Evolutionary conservation across 2,888 invertebrate species (phyloP).

Genomic region (Plagiodera versicolora): DNA sequence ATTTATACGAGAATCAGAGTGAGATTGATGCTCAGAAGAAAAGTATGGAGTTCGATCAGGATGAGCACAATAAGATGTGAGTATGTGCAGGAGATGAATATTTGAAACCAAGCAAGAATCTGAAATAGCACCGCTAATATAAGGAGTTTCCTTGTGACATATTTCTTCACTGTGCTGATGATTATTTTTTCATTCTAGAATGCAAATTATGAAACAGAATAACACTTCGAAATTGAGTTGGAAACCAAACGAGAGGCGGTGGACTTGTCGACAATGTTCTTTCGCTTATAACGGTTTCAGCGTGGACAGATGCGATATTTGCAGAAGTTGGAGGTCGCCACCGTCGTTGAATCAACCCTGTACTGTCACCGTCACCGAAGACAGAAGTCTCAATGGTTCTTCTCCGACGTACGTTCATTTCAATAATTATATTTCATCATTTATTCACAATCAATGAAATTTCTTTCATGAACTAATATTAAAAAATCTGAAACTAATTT

Average conservation of each 20-base stretch:
- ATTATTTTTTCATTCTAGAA: constrained; percentile 34
- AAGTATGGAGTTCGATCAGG: constrained; percentile 43
- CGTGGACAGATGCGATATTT: constrained; percentile 80
- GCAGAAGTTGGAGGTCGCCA: constrained; percentile 67
- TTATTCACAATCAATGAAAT: no score
- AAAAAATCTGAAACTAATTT: no score
- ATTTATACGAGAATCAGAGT: constrained; percentile 52
- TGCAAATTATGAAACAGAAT: constrained; percentile 47
- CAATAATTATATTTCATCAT: not conserved
- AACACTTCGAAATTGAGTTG: constrained; percentile 40
- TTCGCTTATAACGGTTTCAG: constrained; percentile 85
- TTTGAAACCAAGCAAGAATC: no score
- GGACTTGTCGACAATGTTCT: constrained; percentile 88
- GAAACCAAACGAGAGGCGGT: constrained; percentile 63
- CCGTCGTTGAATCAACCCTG: constrained; percentile 66
- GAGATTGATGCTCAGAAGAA: constrained; percentile 46
- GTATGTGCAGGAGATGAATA: no score
- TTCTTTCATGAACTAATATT: no score
- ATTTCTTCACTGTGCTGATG: not conserved
- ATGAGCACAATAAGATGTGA: constrained; percentile 50
- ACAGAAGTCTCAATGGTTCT: constrained; percentile 43
- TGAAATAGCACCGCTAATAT: no score
- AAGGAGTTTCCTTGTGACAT: no score
- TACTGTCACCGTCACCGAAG: constrained; percentile 70
- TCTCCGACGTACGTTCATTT: not conserved